Conservation (phyloP, 2,797 vertebrate genomes). For the Lutjanus campechanus region DNA sequence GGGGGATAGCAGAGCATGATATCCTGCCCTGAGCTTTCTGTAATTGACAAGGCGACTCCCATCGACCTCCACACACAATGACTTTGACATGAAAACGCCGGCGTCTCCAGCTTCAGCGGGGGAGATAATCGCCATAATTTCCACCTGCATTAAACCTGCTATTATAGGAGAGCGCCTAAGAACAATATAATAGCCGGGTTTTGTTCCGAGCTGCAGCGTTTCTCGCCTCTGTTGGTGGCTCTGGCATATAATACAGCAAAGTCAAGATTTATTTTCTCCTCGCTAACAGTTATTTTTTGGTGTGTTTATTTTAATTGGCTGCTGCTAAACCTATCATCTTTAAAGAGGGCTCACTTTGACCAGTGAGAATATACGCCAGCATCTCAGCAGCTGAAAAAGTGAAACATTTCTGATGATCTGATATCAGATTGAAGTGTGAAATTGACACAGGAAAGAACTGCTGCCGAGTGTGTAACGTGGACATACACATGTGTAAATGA, state of each 20-base stretch:
- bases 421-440: constrained; percentile 12
- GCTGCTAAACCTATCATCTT: constrained; percentile 36
- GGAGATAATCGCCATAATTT: constrained; percentile 75
- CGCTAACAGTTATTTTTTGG: not conserved
- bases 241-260: constrained; percentile 18
- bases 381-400: not conserved
- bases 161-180: constrained; percentile 56
- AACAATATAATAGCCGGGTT: constrained; percentile 51
- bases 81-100: constrained; percentile 61
- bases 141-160: constrained; percentile 72
- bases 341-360: constrained; percentile 18
- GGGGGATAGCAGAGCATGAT: constrained; percentile 30
- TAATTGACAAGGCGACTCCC: constrained; percentile 62
- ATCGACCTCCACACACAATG: constrained; percentile 55
- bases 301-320: constrained; percentile 34
- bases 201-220: constrained; percentile 27
- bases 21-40: constrained; percentile 45
- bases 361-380: not conserved
- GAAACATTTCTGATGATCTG: constrained; percentile 21
- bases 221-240: constrained; percentile 4
- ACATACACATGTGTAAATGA: not conserved
- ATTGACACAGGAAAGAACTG: not conserved
- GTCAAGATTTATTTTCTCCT: constrained; percentile 12
- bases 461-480: not conserved
- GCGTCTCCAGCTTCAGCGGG: constrained; percentile 11